phyloP scores from a whole-genome alignment of 2,888 invertebrate genomes.

The Stenolophus ochropezus region DNA sequence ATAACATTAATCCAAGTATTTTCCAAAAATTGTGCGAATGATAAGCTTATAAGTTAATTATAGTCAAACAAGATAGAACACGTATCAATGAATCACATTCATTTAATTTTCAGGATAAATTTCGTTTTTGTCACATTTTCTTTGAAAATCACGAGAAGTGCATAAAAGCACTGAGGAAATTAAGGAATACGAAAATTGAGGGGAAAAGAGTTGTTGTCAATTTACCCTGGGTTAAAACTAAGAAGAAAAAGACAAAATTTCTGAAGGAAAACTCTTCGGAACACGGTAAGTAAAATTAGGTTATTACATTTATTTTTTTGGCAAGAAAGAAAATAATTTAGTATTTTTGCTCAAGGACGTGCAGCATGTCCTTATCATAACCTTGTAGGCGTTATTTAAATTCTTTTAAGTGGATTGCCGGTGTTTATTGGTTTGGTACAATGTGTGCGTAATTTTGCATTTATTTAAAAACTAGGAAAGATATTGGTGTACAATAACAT shows the following conservation, averaged over 20 bases:
- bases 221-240: background rate
- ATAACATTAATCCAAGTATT: background rate
- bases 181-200: conserved; percentile 65
- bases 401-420: conserved; percentile 10
- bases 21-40: background rate
- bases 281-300: background rate
- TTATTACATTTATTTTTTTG: conserved; percentile 1
- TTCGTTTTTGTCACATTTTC: conserved; percentile 67
- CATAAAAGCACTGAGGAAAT: conserved; percentile 62
- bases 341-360: conserved; percentile 27
- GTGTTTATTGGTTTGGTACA: too few relatives aligned
- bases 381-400: conserved; percentile 18
- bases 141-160: conserved; percentile 64
- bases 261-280: background rate
- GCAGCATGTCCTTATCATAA: conserved; percentile 19
- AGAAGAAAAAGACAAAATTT: background rate
- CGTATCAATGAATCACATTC: background rate
- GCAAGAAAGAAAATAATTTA: conserved; percentile 8
- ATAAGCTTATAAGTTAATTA: conserved; percentile 6
- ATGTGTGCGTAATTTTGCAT: too few relatives aligned
- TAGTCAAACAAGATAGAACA: conserved; percentile 17
- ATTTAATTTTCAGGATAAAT: conserved; percentile 65
- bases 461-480: too few relatives aligned
- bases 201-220: conserved; percentile 61
- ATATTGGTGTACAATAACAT: too few relatives aligned